Evolutionary conservation across 2,113 vertebrate genomes (phyloP), one percentile per base, ranked within the genome.

Genomic region (Equus przewalskii): DNA sequence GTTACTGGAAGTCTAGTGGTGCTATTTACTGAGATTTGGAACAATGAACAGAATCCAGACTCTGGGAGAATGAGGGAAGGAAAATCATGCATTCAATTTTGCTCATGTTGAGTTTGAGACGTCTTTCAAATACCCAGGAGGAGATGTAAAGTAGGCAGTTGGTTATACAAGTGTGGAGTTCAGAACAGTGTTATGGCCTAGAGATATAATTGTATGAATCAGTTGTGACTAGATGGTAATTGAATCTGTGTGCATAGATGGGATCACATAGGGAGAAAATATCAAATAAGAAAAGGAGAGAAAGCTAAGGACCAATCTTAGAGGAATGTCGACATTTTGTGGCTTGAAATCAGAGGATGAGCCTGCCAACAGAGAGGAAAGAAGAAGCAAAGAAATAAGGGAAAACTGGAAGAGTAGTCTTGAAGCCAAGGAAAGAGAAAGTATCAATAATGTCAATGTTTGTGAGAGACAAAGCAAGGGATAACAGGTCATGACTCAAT

Each of bases 191-290:
- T 58, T 80, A 81, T 92, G 41, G 60, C 88, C 60, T 83, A 94
- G 24, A 94, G 90, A 73, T 67, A 95, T 70, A 95, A 97, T 80
- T 78, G 26, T 72, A 78, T 95, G 81, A 94, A 93, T 94, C 54
- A 56, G n/a, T 75, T 95, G 30, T 78, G 70, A 82, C 76, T 75
- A 78, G 76, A 80, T 70, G 69, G 80, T 94, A 95, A 92, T 88
- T 96, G 80, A 96, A 78, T 91, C 67, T 88, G 46, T 95, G 69
- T 73, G 46, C 56, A 60, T 89, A 49, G 56, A 79, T 93, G 89
- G 85, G 91, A 81, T 96, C 81, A 78, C 72, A 36, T 44, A 75
- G 5, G 64, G 79, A 91, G 67, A 94, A 82, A 73, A 70, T 96
- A 64, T 18, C 30, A 19, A 73, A 12, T 72, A 49, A 84, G 33